These are phyloP conservation scores for Bungarus multicinctus DNA, from an alignment of 2,113 vertebrate species.

Conservation along the genomic window DNA sequence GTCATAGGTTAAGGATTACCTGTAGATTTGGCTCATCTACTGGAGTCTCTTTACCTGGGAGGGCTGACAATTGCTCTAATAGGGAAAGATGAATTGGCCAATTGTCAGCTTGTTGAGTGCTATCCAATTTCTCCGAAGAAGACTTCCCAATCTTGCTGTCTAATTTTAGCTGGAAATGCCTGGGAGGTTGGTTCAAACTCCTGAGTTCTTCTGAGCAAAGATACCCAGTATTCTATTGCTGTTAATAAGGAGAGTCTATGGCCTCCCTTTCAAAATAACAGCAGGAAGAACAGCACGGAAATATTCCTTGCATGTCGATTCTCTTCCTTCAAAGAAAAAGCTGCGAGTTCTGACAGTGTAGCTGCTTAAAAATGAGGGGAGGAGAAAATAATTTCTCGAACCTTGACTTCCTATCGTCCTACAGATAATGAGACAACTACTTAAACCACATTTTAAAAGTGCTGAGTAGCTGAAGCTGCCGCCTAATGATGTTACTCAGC, in stretches of 20 bases:
- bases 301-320: slow-evolving; percentile 26
- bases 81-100: background rate
- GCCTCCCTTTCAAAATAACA: background rate
- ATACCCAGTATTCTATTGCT: background rate
- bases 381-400: slow-evolving; percentile 63
- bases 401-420: slow-evolving; percentile 73
- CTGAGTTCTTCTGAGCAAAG: background rate
- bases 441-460: slow-evolving; percentile 77
- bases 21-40: background rate
- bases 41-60: background rate
- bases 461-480: slow-evolving; percentile 78
- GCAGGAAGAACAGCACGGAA: slow-evolving; percentile 11
- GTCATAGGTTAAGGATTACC: no score
- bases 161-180: background rate
- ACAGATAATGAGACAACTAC: slow-evolving; percentile 82
- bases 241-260: background rate
- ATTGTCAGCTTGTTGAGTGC: background rate
- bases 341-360: slow-evolving; percentile 50
- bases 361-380: slow-evolving; percentile 47
- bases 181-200: background rate
- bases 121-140: background rate
- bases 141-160: background rate
- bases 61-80: background rate
- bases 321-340: slow-evolving; percentile 49
- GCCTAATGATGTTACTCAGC: slow-evolving; percentile 75